A percentile compares a stretch with the other conserved stretches of the same genome.
These are phyloP conservation scores for Dolichallabes microphthalmus DNA, from an alignment of 2,113 vertebrate species.

Conservation along the genomic window DNA sequence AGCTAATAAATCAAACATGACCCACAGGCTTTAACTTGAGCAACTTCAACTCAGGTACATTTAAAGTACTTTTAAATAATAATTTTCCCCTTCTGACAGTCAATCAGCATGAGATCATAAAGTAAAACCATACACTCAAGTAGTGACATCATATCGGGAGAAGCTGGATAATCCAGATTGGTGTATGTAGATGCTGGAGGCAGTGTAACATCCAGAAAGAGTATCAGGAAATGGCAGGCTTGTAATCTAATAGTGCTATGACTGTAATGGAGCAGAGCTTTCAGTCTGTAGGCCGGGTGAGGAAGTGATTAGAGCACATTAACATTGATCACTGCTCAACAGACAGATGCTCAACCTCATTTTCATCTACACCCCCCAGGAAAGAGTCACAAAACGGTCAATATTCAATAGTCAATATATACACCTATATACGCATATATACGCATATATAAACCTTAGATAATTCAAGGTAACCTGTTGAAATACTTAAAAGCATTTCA, in stretches of 20 bases:
- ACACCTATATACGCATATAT: too few relatives aligned
- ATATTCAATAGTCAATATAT: neutral
- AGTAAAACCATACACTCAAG: neutral
- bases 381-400: neutral
- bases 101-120: neutral
- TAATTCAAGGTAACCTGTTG: too few relatives aligned
- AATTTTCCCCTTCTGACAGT: neutral
- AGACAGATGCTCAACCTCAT: conserved; percentile 28
- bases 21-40: neutral
- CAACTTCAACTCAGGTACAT: neutral
- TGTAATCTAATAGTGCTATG: conserved; percentile 16
- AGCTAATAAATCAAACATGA: neutral
- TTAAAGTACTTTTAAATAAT: neutral
- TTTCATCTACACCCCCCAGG: neutral
- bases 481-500: too few relatives aligned
- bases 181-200: neutral
- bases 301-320: conserved; percentile 40
- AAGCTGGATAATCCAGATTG: neutral
- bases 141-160: neutral
- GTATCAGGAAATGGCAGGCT: conserved; percentile 27
- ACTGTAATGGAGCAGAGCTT: conserved; percentile 13
- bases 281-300: neutral
- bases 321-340: conserved; percentile 25
- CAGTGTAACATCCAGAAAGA: neutral
- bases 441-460: too few relatives aligned